Evolutionary conservation across 23 tunicate species (phyloP).

Genomic region (Styela clava): DNA sequence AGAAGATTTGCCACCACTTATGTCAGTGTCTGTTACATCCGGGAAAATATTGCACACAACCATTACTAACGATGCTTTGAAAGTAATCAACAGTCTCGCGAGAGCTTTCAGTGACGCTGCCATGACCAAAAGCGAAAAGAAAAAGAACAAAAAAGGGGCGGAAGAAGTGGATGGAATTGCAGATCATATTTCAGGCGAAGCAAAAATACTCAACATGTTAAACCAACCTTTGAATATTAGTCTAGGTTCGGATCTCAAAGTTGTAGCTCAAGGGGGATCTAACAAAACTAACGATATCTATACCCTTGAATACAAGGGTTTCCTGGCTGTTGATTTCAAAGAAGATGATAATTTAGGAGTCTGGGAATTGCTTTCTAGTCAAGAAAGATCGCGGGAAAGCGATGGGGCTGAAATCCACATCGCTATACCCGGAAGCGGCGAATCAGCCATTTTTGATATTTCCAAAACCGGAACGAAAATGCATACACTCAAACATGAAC

Average conservation of each 20-base stretch:
- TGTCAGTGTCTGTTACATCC: conserved; percentile 47
- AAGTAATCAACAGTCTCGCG: conserved; percentile 53
- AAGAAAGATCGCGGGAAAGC: not conserved
- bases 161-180: not conserved
- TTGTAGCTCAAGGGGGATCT: conserved; percentile 1
- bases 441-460: conserved; percentile 33
- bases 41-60: conserved; percentile 53
- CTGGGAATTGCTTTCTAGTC: conserved; percentile 28
- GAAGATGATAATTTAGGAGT: conserved; percentile 3
- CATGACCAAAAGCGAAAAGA: conserved; percentile 21
- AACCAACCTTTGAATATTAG: not conserved
- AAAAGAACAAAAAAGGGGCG: not conserved
- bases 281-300: conserved; percentile 7
- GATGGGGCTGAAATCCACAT: not conserved
- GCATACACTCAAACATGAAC: conserved; percentile 23
- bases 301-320: conserved; percentile 14
- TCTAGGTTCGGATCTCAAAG: not conserved
- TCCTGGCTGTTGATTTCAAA: conserved; percentile 10
- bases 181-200: conserved; percentile 12
- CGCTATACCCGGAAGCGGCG: conserved; percentile 14
- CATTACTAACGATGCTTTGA: conserved; percentile 60
- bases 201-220: conserved; percentile 20
- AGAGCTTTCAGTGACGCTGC: conserved; percentile 68
- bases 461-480: conserved; percentile 39
- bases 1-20: conserved; percentile 43